A percentile compares a stretch with the other conserved stretches of the same genome.
Conservation (phyloP, 2,113 vertebrate species). For the Cyphomyrus discorhynchus region DNA sequence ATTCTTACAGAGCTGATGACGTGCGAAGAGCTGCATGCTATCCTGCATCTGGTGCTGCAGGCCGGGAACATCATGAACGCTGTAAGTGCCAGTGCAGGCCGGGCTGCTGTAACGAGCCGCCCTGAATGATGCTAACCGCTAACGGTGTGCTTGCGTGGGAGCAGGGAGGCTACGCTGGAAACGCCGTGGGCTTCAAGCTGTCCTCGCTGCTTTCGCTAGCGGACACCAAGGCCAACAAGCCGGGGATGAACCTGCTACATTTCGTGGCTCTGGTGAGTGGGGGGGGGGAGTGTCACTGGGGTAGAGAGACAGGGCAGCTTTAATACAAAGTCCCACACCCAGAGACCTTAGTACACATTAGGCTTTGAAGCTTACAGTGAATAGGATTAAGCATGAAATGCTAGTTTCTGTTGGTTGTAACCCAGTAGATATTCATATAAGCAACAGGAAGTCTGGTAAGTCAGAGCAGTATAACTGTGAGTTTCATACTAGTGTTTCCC, state of each 20-base stretch:
- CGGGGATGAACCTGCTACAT: slow-evolving; percentile 94
- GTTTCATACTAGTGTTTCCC: background rate
- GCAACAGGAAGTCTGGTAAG: background rate
- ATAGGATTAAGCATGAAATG: background rate
- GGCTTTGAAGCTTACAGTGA: background rate
- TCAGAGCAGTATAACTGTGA: background rate
- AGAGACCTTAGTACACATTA: background rate
- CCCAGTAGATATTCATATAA: background rate
- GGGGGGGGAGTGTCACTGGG: background rate
- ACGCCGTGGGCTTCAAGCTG: slow-evolving; percentile 93
- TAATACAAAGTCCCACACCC: background rate
- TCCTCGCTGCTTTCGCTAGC: slow-evolving; percentile 91
- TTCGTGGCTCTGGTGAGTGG: slow-evolving; percentile 87
- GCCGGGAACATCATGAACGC: slow-evolving; percentile 98
- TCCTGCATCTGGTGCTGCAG: slow-evolving; percentile 92
- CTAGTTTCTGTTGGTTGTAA: background rate
- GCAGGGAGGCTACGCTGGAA: slow-evolving; percentile 95
- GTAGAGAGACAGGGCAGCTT: background rate
- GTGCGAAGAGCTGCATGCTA: slow-evolving; percentile 89
- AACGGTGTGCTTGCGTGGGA: background rate
- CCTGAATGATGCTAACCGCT: background rate
- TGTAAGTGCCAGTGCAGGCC: slow-evolving; percentile 58
- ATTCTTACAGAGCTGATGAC: slow-evolving; percentile 75
- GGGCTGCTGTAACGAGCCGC: background rate
- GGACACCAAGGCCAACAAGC: slow-evolving; percentile 96